Percentiles rank a stretch among this genome's conserved stretches.
Conservation (phyloP, 2,888 invertebrate genomes). For the Sarcophaga variegata region DNA sequence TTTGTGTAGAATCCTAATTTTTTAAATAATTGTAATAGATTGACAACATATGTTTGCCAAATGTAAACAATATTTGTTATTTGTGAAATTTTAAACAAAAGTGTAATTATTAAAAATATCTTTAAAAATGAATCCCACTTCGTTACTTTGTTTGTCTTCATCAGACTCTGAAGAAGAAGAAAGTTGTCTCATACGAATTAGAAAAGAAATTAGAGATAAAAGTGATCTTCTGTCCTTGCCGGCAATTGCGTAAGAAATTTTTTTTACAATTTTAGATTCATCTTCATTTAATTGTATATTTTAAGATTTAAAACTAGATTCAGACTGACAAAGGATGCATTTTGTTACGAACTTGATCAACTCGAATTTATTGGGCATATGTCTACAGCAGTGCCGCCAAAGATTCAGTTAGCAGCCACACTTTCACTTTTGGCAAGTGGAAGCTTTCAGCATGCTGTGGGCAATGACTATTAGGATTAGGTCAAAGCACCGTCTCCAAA, state of each 20-base stretch:
- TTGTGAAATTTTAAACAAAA: too few relatives aligned
- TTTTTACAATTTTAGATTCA: neutral
- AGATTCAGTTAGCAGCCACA: slow-evolving; percentile 28
- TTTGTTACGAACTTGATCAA: neutral
- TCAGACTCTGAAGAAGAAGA: slow-evolving; percentile 9
- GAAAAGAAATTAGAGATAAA: slow-evolving; percentile 16
- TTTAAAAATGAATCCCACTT: neutral
- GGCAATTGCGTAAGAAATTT: slow-evolving; percentile 15
- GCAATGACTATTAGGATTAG: slow-evolving; percentile 23
- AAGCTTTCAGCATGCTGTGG: slow-evolving; percentile 13
- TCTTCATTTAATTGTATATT: neutral
- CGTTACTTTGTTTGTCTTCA: neutral
- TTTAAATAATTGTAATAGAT: too few relatives aligned
- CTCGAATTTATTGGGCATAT: slow-evolving; percentile 20
- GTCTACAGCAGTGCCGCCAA: slow-evolving; percentile 25
- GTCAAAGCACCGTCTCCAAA: slow-evolving; percentile 24
- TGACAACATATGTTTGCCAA: too few relatives aligned
- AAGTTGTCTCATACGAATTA: neutral
- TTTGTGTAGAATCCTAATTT: too few relatives aligned
- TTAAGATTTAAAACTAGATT: slow-evolving; percentile 12
- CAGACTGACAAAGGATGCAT: slow-evolving; percentile 10
- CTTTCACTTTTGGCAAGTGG: slow-evolving; percentile 27
- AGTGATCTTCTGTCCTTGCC: slow-evolving; percentile 7
- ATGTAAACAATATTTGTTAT: too few relatives aligned
- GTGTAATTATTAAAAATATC: too few relatives aligned